Conservation (phyloP, 1,140 invertebrate species). For the Cyrtorhinus lividipennis region DNA sequence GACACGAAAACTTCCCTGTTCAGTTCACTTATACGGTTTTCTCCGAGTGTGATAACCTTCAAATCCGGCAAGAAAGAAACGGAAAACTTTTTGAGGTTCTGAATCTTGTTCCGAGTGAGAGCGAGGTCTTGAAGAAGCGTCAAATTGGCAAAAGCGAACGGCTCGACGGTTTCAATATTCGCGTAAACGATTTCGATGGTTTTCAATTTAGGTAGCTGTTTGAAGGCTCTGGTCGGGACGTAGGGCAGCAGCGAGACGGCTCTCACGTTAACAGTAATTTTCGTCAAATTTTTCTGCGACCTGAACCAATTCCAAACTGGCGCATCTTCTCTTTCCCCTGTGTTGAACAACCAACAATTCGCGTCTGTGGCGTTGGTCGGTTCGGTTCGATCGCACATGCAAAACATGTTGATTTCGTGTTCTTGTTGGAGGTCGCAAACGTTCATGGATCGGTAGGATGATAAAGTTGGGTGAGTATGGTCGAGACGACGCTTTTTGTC, state of each 20-base stretch:
- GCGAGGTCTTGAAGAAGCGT: conserved; percentile 47
- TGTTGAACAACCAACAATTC: conserved; percentile 48
- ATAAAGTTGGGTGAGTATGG: not conserved
- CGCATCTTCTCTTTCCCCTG: conserved; percentile 42
- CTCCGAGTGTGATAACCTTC: conserved; percentile 46
- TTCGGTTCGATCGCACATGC: conserved; percentile 31
- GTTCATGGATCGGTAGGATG: conserved; percentile 26
- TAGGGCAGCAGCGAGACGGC: conserved; percentile 45
- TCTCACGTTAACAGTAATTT: conserved; percentile 51
- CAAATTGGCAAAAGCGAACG: conserved; percentile 54
- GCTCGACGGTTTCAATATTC: conserved; percentile 45
- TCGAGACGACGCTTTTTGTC: not conserved
- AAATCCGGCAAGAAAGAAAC: conserved; percentile 51
- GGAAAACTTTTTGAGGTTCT: conserved; percentile 42
- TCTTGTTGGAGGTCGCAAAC: conserved; percentile 32
- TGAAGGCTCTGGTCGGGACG: conserved; percentile 49
- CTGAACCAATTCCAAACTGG: conserved; percentile 49
- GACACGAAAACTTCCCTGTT: conserved; percentile 51
- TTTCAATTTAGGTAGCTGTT: conserved; percentile 45
- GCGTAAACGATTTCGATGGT: conserved; percentile 53
- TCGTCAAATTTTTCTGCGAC: conserved; percentile 49
- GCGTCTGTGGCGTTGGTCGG: conserved; percentile 32
- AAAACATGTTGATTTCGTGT: conserved; percentile 31
- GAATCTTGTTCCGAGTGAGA: conserved; percentile 50
- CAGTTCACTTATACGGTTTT: conserved; percentile 54